Base-by-base conservation (phyloP, 2,888 invertebrate species). In the Euclidia mi region DNA sequence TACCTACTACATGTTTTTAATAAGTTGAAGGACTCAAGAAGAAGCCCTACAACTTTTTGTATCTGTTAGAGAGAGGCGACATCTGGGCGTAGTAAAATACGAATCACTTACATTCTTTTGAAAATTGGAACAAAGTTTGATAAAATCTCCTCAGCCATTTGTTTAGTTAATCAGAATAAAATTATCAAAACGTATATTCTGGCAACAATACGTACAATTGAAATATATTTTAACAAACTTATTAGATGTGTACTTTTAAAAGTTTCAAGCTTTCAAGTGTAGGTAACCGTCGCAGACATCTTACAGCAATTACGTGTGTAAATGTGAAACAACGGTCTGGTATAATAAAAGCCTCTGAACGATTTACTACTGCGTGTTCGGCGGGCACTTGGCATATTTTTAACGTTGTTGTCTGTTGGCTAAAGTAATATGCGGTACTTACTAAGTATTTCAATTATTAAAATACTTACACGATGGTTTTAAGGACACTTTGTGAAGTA, bases 1-100 rank as follows among this genome's bases (percentile, higher is more conserved):
- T 38, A 29, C 15, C 6, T 35, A 35, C 10, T 18, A 18, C 17
- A 14, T 25, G 14, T 40, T 47, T 57, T 20, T 28, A 29, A 32
- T 11, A 17, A 43, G 17, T 29, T 11, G 3, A 34, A 32, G 29
- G 44, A 28, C 17, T 18, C 49, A 17, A 20, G 50, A 17, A 20
- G 50, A 57, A 67, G 57, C 43, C 57, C 58, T 53, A 51, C 43
- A 9, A 35, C 55, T 52, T 51, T n/a, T 61, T 47, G 18, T 43
- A 61, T 56, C 15, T 25, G n/a, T 49, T 32, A 51, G 20, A 50
- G 25, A 31, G 20, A 50, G 25, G 25, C 45, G 58, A 35, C 58
- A 67, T 49, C 45, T 66, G 68, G 38, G 40, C 25, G 20, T 43
- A 56, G 34, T 56, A 60, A 61, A 51, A 65, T 55, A 47, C 15